Percentiles rank a stretch among this genome's conserved stretches.
These are phyloP conservation scores for Gymnodraco acuticeps DNA, from an alignment of 2,797 vertebrate species.

Conservation along the genomic window DNA sequence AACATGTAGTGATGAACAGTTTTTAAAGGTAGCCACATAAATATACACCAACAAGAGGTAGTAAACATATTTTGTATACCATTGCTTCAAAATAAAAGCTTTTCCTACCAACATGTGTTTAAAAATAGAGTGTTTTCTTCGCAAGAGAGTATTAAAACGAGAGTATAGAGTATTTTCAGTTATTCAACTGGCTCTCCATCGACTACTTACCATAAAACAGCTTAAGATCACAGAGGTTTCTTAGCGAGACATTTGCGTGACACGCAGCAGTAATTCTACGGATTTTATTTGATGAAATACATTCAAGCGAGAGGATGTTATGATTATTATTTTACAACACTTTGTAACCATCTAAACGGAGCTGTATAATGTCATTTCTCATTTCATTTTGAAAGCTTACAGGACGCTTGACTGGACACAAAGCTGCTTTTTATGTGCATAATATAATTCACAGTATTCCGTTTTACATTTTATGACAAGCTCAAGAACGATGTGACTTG, in stretches of 20 bases:
- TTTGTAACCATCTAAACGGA: slow-evolving; percentile 7
- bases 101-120: neutral
- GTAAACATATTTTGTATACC: neutral
- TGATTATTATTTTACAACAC: slow-evolving; percentile 22
- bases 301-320: neutral
- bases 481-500: slow-evolving; percentile 40
- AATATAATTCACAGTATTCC: slow-evolving; percentile 43
- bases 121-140: neutral
- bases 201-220: neutral
- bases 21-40: too few relatives aligned
- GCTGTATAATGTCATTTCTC: slow-evolving; percentile 13
- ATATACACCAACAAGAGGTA: too few relatives aligned
- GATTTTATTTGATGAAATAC: slow-evolving; percentile 14
- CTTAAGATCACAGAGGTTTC: neutral
- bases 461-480: slow-evolving; percentile 47
- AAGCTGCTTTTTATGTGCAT: slow-evolving; percentile 57
- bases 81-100: neutral
- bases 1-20: too few relatives aligned
- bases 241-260: neutral
- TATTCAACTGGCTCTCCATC: neutral
- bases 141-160: neutral
- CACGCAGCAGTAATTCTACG: neutral
- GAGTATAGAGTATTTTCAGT: neutral
- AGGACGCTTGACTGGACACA: slow-evolving; percentile 41
- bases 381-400: slow-evolving; percentile 25